These are phyloP conservation scores for Hippasteria phrygiana DNA, from an alignment of 53 echinoderm and acorn worm species.

Conservation along the genomic window DNA sequence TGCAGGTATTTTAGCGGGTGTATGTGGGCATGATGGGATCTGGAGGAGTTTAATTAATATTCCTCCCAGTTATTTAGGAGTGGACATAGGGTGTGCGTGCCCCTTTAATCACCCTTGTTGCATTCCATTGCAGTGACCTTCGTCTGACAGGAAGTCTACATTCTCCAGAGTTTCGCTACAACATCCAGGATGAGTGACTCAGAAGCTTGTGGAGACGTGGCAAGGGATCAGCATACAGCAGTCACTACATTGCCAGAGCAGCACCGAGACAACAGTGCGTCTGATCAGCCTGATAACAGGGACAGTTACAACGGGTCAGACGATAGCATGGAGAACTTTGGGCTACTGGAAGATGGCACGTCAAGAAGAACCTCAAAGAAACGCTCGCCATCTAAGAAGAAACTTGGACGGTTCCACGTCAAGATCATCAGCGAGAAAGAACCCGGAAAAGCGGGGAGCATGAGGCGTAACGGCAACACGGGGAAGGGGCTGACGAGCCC, in stretches of 20 bases:
- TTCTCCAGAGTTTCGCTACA: neutral
- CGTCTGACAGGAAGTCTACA: conserved; percentile 37
- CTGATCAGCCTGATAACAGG: neutral
- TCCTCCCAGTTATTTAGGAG: too few species aligned
- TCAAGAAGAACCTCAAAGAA: neutral
- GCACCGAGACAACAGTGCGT: neutral
- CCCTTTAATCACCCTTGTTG: neutral
- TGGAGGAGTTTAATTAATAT: too few species aligned
- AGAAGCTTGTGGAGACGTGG: neutral
- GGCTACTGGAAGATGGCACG: neutral
- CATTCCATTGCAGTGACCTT: neutral
- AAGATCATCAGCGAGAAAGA: conserved; percentile 86
- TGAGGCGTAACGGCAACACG: conserved; percentile 51
- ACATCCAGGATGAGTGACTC: conserved; percentile 51
- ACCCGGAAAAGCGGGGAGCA: neutral
- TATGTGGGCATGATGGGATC: too few species aligned
- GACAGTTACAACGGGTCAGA: neutral
- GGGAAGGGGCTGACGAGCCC: conserved; percentile 20
- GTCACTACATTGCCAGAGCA: neutral
- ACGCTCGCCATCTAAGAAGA: conserved; percentile 35
- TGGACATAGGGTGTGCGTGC: too few species aligned
- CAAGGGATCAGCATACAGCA: neutral
- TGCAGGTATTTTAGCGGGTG: too few species aligned
- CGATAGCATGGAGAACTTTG: conserved; percentile 16
- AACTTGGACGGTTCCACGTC: conserved; percentile 84